Base-by-base conservation (phyloP, 2,888 invertebrate genomes). In the Latrodectus hesperus region DNA sequence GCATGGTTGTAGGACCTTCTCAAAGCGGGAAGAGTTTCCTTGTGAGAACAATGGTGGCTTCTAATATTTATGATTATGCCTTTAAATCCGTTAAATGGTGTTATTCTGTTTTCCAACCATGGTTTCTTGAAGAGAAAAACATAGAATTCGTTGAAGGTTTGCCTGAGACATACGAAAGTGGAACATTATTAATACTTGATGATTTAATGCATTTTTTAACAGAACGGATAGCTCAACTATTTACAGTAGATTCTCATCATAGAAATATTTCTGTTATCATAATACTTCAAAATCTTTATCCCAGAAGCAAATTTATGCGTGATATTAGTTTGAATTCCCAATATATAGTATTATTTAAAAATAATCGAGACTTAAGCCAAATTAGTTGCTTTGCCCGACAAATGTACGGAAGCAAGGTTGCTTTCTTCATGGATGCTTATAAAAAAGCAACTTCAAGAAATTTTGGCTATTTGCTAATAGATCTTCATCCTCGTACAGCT, bases 271-370 rank as follows among this genome's bases (percentile, higher is more conserved):
- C 75, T 49, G 76, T 86, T 8, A 80, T 84, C 67, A 22, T 88
- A 11, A 74, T 88, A 9, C 14, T 74, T 51, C 84, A 84, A 71
- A 88, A 88, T 73, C 55, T 84, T 16, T 79, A 79, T 72, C 76
- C 77, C 0, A 22, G 71, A 51, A 52, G 22, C 9, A 77, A 53
- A 38, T 52, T 67, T 11, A 88, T 88, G 83, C 22, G 73, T 8
- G 78, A 78, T 26, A 87, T 82, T 1, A 82, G 77, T 49, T 51
- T 87, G 14, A 87, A 87, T 51, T 38, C 87, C 0, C 80, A 85
- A 53, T 81, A 81, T 12, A 75, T 86, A 17, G 80, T 83, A 60
- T 53, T 84, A 49, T 89, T 89, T 68, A 89, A 84, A 70, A 84
- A 84, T 72, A 51, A 83, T 8, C 55, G 86, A 0, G 83, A 87